Base-by-base conservation (phyloP, 2,797 vertebrate genomes). In the Lates japonicus region DNA sequence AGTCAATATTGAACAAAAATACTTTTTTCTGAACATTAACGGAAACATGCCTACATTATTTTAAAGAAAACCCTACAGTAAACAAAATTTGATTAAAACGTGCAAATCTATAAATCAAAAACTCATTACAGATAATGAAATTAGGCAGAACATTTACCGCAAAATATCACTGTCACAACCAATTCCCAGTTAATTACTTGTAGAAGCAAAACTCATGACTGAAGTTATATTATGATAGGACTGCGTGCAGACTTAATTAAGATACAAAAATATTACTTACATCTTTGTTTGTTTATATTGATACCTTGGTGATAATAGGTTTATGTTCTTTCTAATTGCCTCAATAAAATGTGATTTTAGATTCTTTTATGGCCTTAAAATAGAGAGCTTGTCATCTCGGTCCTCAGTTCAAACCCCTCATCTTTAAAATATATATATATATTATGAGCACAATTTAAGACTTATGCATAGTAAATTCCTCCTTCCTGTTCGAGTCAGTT, bases 21-120 rank as follows among this genome's bases (percentile, higher is more conserved):
- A 44, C 1, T 14, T 44, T n/a, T 5, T 46, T 16, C 16, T 59
- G 17, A 20, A 33, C 2, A 44, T 22, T 8, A 17, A 44, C 4
- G 20, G 16, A 49, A 48, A 62, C 31, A 20, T 29, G 13, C 3
- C 12, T 19, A 16, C 6, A 16, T 2, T 8, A 7, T 55, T 55
- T 31, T 12, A n/a, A n/a, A n/a, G n/a, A n/a, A 37, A 19, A 39
- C 3, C 1, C 14, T 2, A 20, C 25, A 31, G 2, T 11, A 16
- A n/a, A 16, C 16, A 46, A 63, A 61, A 39, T 52, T 55, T 44
- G 66, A 78, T 39, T 70, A 58, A 68, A 75, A 62, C 11, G 7
- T 14, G 49, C 2, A 16, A 22, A 49, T 51, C 35, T 62, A 41
- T 59, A 51, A 58, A 64, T 65, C 3, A 22, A 19, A 3, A 41